Conservation (phyloP, 2,797 vertebrate genomes). For the Rhyacichthys aspro region DNA sequence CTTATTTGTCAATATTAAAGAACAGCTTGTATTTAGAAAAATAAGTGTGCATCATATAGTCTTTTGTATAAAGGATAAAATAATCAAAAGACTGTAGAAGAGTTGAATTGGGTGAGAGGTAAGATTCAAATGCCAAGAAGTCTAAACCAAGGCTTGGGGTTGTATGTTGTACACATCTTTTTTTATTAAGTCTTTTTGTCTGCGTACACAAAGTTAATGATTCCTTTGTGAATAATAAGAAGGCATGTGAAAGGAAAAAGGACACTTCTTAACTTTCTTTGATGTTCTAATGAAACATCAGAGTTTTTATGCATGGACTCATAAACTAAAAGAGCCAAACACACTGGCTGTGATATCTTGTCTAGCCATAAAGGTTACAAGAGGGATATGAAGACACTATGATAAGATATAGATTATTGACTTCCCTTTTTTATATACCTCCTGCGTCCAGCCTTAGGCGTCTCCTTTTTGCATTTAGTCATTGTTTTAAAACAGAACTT, state of each 20-base stretch:
- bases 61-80: too few relatives aligned
- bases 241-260: conserved; percentile 19
- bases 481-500: conserved; percentile 9
- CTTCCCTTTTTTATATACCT: conserved; percentile 44
- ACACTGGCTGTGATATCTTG: conserved; percentile 20
- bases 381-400: conserved; percentile 32
- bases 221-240: conserved; percentile 52
- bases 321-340: conserved; percentile 2
- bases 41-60: too few relatives aligned
- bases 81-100: not conserved
- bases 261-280: conserved; percentile 8
- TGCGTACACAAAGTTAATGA: conserved; percentile 52
- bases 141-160: not conserved
- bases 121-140: too few relatives aligned
- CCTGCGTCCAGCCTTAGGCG: not conserved
- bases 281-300: not conserved
- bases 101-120: too few relatives aligned
- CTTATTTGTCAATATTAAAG: too few relatives aligned
- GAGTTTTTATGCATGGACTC: conserved; percentile 8
- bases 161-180: not conserved
- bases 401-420: conserved; percentile 63
- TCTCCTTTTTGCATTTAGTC: not conserved
- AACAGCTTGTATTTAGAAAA: too few relatives aligned
- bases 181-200: conserved; percentile 4
- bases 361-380: conserved; percentile 35